These are phyloP conservation scores for Melanostoma mellinum DNA, from an alignment of 2,888 invertebrate genomes.

Conservation along the genomic window DNA sequence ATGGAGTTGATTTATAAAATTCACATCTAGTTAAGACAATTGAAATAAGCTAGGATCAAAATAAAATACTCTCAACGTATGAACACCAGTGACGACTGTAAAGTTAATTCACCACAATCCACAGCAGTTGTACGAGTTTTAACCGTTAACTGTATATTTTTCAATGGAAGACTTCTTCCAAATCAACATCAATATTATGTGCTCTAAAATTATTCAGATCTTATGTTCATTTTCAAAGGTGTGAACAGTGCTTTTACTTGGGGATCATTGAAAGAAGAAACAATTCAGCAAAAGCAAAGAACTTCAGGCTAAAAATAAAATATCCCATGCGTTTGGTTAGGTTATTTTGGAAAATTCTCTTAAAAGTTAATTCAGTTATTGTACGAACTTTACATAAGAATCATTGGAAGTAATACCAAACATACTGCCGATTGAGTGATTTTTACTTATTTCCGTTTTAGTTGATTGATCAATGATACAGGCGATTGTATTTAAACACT, in stretches of 20 bases:
- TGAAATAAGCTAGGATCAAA: no score
- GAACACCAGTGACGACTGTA: no score
- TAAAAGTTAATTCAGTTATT: slow-evolving; percentile 70
- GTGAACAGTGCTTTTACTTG: slow-evolving; percentile 56
- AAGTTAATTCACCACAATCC: neutral
- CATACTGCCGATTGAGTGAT: neutral
- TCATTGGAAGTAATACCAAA: slow-evolving; percentile 57
- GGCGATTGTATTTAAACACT: no score
- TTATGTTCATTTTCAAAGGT: slow-evolving; percentile 30
- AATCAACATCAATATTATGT: slow-evolving; percentile 30
- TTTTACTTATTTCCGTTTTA: no score
- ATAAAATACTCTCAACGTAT: no score
- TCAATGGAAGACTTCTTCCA: slow-evolving; percentile 13
- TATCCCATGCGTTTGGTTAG: slow-evolving; percentile 73
- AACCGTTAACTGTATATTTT: no score
- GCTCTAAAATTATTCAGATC: slow-evolving; percentile 12
- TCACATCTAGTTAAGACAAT: no score
- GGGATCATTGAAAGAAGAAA: slow-evolving; percentile 40
- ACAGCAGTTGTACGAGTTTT: neutral
- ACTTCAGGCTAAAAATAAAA: slow-evolving; percentile 71
- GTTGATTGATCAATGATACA: no score
- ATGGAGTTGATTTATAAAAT: no score
- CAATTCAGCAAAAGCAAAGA: slow-evolving; percentile 61
- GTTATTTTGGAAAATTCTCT: slow-evolving; percentile 76
- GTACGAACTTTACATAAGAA: slow-evolving; percentile 66